Evolutionary conservation across 1,140 invertebrate genomes (phyloP), one percentile per base, ranked within the genome.

Genomic region (Apis dorsata): DNA sequence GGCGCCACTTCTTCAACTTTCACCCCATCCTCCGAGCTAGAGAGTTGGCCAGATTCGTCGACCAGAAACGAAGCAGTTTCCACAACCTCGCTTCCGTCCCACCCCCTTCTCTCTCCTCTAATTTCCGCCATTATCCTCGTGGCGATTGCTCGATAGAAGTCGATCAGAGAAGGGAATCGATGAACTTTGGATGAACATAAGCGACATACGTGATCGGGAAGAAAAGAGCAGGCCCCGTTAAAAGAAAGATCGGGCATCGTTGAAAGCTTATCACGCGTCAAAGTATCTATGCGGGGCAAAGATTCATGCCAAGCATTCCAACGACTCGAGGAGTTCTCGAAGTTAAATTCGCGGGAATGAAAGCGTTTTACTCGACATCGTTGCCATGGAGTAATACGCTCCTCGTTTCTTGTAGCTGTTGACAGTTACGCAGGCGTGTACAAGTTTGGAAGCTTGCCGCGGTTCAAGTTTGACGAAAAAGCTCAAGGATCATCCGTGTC

Each of bases 1-100:
- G 77, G 80, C 65, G 44, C 66, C 59, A 49, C 69, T 80, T 65
- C 70, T 80, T 80, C 65, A 76, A 69, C 80, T 62, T 69, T 77
- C 53, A 28, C 57, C 78, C 49, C 17, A 12, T 34, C 21, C 70
- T 34, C 24, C 13, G 44, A 34, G 44, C 28, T 28, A 49, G n/a
- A 19, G 8, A 24, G 4, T 13, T 65, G 17, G 21, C n/a, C 34
- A 34, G 34, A 7, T 24, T 15, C 34, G 44, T 24, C 21, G 28
- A 17, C 3, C 12, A 49, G 34, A 49, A 74, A 34, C 34, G 34
- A 44, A 44, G 34, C 49, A 55, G n/a, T 28, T 55, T 15, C 51
- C 51, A 11, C 51, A 44, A 7, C 34, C 34, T 44, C 34, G 34
- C 34, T 70, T 51, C 24, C 24, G 24, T 9, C 24, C 24, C 28